Conservation (phyloP, 2,113 vertebrate genomes). For the Clinocottus analis region DNA sequence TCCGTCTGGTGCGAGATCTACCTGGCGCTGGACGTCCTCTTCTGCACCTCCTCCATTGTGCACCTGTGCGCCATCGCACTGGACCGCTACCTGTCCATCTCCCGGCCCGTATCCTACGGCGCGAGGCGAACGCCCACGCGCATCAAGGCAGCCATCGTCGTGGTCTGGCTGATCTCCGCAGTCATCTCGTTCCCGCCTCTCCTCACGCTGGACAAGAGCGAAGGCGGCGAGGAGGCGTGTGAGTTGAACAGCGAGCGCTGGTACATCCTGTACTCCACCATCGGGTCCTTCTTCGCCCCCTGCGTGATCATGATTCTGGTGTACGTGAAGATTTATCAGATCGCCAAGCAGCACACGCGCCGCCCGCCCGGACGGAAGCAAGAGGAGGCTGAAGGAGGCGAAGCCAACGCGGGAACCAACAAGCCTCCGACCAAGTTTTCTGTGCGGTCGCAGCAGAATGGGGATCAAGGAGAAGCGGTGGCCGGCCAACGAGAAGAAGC, state of each 20-base stretch:
- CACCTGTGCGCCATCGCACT: constrained; percentile 93
- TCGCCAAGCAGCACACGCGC: constrained; percentile 86
- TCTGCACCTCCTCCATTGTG: constrained; percentile 92
- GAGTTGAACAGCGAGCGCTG: constrained; percentile 88
- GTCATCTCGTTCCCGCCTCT: constrained; percentile 90
- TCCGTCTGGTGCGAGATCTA: constrained; percentile 90
- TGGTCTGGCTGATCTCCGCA: constrained; percentile 90
- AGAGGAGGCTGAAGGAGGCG: constrained; percentile 9
- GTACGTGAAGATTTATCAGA: constrained; percentile 91
- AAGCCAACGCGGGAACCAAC: background rate
- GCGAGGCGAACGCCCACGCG: constrained; percentile 85
- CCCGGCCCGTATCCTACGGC: constrained; percentile 86
- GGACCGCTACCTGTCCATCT: constrained; percentile 93
- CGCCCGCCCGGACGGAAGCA: constrained; percentile 58
- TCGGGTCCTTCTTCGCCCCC: constrained; percentile 91
- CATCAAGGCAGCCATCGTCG: constrained; percentile 87
- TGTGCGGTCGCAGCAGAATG: constrained; percentile 20
- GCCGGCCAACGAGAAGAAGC: background rate
- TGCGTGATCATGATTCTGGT: constrained; percentile 95
- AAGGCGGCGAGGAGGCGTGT: constrained; percentile 71
- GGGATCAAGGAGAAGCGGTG: background rate
- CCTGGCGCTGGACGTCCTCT: constrained; percentile 91
- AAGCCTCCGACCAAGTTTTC: background rate
- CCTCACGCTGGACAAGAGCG: constrained; percentile 82
- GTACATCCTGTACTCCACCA: constrained; percentile 92